Conservation (phyloP, 2,797 vertebrate genomes). For the Vespertilio murinus region DNA sequence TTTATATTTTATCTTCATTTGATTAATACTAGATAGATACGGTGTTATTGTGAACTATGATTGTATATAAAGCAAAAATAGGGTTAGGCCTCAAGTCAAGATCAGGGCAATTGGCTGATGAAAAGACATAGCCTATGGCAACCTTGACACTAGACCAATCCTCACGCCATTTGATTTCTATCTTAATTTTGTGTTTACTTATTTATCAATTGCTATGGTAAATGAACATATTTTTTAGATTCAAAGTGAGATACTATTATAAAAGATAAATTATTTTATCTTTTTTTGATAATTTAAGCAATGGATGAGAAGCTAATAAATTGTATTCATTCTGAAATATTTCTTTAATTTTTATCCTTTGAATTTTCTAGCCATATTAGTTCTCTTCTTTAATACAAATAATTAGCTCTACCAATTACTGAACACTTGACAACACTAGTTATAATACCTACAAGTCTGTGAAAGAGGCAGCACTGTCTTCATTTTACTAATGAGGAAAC, state of each 20-base stretch:
- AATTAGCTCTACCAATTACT: background rate
- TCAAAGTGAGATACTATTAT: background rate
- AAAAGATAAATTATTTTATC: background rate
- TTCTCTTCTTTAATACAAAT: constrained; percentile 7
- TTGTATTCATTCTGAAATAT: background rate
- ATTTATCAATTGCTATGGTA: background rate
- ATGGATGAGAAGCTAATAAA: background rate
- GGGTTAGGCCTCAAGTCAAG: background rate
- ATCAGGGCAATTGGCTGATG: background rate
- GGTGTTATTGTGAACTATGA: background rate
- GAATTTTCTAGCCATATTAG: background rate
- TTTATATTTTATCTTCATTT: constrained; percentile 68
- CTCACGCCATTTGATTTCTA: background rate
- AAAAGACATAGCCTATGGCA: background rate
- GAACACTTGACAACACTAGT: background rate
- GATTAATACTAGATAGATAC: constrained; percentile 27
- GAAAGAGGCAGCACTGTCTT: background rate
- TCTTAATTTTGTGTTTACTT: background rate
- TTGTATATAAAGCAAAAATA: background rate
- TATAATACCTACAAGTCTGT: background rate
- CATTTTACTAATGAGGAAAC: background rate
- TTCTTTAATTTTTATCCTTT: background rate
- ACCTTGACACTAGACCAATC: background rate
- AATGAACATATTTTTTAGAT: background rate
- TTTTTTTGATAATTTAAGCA: constrained; percentile 26